phyloP scores from a whole-genome alignment of 2,797 vertebrate species.

The Neomorphus geoffroyi region DNA sequence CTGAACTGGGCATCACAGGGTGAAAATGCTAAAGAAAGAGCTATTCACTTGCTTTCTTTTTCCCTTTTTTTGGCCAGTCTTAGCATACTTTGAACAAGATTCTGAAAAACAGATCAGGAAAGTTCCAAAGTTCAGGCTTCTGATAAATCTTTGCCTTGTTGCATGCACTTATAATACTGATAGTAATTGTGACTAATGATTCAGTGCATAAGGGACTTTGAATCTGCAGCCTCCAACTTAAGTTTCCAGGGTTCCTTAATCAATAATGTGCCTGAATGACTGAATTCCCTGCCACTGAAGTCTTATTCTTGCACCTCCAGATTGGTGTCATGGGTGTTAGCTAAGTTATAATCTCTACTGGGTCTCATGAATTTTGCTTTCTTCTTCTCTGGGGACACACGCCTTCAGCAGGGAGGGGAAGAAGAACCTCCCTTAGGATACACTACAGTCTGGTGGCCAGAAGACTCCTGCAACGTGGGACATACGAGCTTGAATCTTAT shows the following conservation, averaged over 20 bases:
- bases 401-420: neutral
- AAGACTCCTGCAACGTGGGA: neutral
- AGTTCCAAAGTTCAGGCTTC: neutral
- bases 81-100: neutral
- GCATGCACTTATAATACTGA: fast-evolving
- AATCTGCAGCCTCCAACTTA: neutral
- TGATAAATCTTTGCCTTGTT: neutral
- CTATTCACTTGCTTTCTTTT: neutral
- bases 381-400: neutral
- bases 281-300: neutral
- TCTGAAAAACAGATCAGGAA: neutral
- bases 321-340: fast-evolving
- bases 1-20: neutral
- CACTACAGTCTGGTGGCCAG: neutral
- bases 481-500: neutral
- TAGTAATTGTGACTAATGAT: neutral
- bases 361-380: neutral
- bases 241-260: neutral
- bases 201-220: neutral
- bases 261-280: neutral
- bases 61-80: neutral
- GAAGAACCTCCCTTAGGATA: neutral
- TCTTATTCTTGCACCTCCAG: neutral
- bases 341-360: neutral
- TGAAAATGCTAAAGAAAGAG: neutral